Conservation (phyloP, 2,113 vertebrate genomes). For the Sylvilagus bachmani region DNA sequence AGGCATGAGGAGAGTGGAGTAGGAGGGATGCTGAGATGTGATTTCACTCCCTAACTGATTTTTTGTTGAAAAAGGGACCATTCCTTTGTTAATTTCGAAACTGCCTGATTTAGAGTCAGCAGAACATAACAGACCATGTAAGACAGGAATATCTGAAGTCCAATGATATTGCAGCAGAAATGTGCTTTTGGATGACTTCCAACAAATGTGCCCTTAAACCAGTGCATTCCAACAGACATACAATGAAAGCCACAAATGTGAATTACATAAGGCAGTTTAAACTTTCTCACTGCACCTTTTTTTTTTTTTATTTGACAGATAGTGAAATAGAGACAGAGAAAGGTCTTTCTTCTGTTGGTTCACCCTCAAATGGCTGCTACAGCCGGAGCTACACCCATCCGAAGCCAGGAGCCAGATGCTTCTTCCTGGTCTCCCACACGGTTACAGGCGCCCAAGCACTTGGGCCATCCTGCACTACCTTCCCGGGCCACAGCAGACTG, state of each 20-base stretch:
- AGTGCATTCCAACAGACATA: neutral
- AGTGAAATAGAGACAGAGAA: too few relatives aligned
- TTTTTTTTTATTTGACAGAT: too few relatives aligned
- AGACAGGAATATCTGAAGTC: neutral
- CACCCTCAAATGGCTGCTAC: too few relatives aligned
- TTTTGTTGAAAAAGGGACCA: neutral
- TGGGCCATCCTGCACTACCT: too few relatives aligned
- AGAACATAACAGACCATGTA: slow-evolving; percentile 22
- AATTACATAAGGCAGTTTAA: neutral
- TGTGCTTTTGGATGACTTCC: neutral
- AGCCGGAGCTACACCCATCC: too few relatives aligned
- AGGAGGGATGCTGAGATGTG: neutral
- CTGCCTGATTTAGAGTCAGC: neutral
- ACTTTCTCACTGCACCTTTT: neutral
- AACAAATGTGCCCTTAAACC: neutral
- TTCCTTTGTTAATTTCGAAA: neutral
- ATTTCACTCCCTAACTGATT: slow-evolving; percentile 5
- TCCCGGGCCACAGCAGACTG: too few relatives aligned
- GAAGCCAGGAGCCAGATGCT: too few relatives aligned
- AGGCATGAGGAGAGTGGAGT: neutral
- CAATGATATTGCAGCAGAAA: slow-evolving; percentile 22
- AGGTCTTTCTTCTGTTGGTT: too few relatives aligned
- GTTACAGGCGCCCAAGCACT: too few relatives aligned
- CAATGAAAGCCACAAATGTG: neutral
- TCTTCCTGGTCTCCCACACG: too few relatives aligned